A percentile compares a stretch with the other conserved stretches of the same genome.
Evolutionary conservation across 1,140 invertebrate genomes (phyloP).

Genomic region (Pissodes strobi): DNA sequence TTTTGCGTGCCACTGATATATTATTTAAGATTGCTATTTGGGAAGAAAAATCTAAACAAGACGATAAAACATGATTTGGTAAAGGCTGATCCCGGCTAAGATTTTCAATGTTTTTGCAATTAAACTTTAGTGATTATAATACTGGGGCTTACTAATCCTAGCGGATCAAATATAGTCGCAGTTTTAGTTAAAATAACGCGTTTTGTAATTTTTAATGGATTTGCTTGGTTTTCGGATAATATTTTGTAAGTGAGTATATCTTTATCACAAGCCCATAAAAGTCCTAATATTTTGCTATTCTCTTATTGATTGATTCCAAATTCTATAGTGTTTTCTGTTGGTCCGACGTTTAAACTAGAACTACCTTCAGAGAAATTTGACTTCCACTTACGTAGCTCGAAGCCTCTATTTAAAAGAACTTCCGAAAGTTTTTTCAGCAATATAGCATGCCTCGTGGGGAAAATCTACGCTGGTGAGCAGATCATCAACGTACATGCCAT

Average conservation of each 20-base stretch:
- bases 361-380: slow-evolving; percentile 33
- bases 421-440: slow-evolving; percentile 16
- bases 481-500: slow-evolving; percentile 56
- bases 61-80: slow-evolving; percentile 25
- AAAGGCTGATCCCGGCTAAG: slow-evolving; percentile 55
- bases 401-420: slow-evolving; percentile 24
- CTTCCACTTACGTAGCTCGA: slow-evolving; percentile 56
- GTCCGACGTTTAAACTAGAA: not conserved
- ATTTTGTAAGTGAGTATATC: slow-evolving; percentile 14
- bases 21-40: no score
- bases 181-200: slow-evolving; percentile 31
- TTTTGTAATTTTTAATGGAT: slow-evolving; percentile 9
- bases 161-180: slow-evolving; percentile 38
- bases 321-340: not conserved
- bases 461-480: slow-evolving; percentile 44
- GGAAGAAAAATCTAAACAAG: not conserved
- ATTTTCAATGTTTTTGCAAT: slow-evolving; percentile 48
- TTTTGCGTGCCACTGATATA: not conserved
- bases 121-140: slow-evolving; percentile 47
- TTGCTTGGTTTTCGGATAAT: not conserved
- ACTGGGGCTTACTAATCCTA: slow-evolving; percentile 44
- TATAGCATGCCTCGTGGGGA: slow-evolving; percentile 29
- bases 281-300: slow-evolving; percentile 19
- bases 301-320: not conserved
- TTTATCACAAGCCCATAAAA: slow-evolving; percentile 13